Evolutionary conservation across 2,888 invertebrate genomes (phyloP).

Genomic region (Panorpa germanica): DNA sequence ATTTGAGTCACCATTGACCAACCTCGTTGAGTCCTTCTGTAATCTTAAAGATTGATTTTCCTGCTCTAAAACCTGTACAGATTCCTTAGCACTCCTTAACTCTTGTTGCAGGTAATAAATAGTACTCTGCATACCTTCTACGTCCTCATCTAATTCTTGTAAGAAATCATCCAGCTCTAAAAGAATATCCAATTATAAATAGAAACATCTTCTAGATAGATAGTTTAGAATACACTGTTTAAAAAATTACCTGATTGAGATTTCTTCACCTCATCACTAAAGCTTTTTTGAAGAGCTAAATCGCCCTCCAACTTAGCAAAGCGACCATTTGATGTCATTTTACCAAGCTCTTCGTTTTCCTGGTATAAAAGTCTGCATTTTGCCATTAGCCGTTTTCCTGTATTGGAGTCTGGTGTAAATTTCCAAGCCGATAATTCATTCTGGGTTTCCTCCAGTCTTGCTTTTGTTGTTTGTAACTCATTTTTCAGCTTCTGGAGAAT

Average conservation of each 20-base stretch:
- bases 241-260: constrained; percentile 66
- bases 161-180: constrained; percentile 86
- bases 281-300: constrained; percentile 83
- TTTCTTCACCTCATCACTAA: constrained; percentile 91
- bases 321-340: constrained; percentile 85
- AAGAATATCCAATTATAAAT: background rate
- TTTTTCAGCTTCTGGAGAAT: constrained; percentile 78
- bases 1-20: too few relatives aligned
- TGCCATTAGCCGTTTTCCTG: constrained; percentile 94
- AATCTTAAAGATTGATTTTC: too few relatives aligned
- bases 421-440: constrained; percentile 98
- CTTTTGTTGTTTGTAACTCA: constrained; percentile 75
- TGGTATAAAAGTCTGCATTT: constrained; percentile 88
- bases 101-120: constrained; percentile 89
- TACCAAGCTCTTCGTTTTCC: constrained; percentile 94
- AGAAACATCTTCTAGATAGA: constrained; percentile 7
- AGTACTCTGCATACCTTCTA: constrained; percentile 97
- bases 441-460: constrained; percentile 88
- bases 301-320: constrained; percentile 92
- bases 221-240: constrained; percentile 5
- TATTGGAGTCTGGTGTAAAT: constrained; percentile 98
- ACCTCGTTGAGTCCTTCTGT: too few relatives aligned
- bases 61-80: constrained; percentile 39
- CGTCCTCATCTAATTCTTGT: constrained; percentile 90
- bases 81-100: constrained; percentile 63